Evolutionary conservation across 64 coral and sea anemone species (phyloP).

Genomic region (Astreopora myriophthalma): DNA sequence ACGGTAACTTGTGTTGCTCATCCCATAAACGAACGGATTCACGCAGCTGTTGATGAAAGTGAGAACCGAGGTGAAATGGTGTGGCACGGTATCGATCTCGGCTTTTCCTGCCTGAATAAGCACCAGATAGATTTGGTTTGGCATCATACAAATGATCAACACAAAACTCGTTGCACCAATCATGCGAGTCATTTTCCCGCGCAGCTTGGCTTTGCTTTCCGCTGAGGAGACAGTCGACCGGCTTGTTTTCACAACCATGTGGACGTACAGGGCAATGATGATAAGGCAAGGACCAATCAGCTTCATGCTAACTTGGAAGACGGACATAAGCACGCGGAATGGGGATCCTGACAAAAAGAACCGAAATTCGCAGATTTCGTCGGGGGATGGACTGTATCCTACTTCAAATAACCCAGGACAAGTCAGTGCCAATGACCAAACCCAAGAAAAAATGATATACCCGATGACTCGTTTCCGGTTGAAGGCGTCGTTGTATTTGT

Average conservation of each 20-base stretch:
- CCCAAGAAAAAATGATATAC: neutral
- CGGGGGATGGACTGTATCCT: neutral
- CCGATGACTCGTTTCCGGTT: constrained; percentile 19
- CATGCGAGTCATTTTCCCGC: constrained; percentile 23
- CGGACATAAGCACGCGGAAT: neutral
- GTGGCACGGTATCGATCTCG: neutral
- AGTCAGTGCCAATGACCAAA: neutral
- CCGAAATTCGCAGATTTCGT: neutral
- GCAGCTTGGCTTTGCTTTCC: neutral
- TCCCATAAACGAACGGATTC: constrained; percentile 61
- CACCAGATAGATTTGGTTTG: neutral
- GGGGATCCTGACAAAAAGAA: neutral
- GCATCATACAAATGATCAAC: constrained; percentile 24
- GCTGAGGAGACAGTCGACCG: neutral
- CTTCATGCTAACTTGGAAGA: neutral
- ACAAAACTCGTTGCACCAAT: neutral
- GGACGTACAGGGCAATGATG: constrained; percentile 1
- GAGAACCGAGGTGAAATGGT: neutral
- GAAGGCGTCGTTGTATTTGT: constrained; percentile 23
- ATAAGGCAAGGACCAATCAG: neutral
- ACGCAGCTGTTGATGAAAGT: constrained; percentile 50
- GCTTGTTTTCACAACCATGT: neutral
- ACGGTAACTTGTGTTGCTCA: constrained; percentile 44
- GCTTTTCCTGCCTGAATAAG: neutral
- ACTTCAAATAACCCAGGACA: neutral